phyloP scores from a whole-genome alignment of 2,888 invertebrate species.

The Tinea pellionella region DNA sequence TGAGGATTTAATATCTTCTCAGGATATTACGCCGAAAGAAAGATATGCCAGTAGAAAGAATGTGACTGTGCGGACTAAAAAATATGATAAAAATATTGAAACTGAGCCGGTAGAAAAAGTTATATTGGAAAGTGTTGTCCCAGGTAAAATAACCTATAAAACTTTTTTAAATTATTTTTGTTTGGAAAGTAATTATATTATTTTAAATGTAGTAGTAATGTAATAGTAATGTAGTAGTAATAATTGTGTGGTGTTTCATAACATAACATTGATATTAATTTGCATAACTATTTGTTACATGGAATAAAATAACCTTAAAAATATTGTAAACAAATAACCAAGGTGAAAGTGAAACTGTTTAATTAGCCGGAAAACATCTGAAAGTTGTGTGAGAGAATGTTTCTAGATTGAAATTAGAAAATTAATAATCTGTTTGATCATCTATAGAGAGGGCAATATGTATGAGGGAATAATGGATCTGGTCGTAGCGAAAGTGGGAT shows the following conservation, averaged over 20 bases:
- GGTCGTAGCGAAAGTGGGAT: too few species aligned
- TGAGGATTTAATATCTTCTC: conserved; percentile 84
- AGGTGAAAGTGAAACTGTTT: not conserved
- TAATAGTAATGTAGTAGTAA: too few species aligned
- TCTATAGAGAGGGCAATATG: not conserved
- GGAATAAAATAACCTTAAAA: not conserved
- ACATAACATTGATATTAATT: too few species aligned
- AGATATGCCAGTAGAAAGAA: conserved; percentile 78
- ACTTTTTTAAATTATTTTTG: not conserved
- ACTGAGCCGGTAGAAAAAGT: conserved; percentile 49
- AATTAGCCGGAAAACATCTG: not conserved
- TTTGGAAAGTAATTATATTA: not conserved
- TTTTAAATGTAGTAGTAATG: too few species aligned
- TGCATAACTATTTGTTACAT: not conserved
- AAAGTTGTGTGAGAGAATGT: not conserved
- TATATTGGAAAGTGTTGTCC: conserved; percentile 70
- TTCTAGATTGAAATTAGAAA: not conserved
- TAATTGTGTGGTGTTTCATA: not conserved
- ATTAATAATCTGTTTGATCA: not conserved
- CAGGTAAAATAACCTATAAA: conserved; percentile 52
- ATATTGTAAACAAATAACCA: not conserved
- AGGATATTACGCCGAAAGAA: conserved; percentile 83
- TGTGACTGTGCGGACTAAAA: conserved; percentile 75
- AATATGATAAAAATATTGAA: conserved; percentile 37
- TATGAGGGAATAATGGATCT: too few species aligned